Conservation (phyloP, 2,113 vertebrate species). For the Pardalotus punctatus region DNA sequence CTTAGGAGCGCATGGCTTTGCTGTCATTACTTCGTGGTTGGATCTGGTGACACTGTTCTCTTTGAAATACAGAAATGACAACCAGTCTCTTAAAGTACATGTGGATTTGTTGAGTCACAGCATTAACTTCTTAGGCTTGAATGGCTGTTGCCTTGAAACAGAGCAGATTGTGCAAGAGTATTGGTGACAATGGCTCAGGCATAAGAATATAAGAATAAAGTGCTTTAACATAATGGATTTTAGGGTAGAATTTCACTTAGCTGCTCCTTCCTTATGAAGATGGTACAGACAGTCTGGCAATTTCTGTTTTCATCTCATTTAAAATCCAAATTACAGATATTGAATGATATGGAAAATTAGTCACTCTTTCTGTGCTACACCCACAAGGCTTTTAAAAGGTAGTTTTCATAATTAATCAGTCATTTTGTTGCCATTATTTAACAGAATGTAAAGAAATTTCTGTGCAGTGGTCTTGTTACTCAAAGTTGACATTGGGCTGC, state of each 20-base stretch:
- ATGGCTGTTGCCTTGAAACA: slow-evolving; percentile 28
- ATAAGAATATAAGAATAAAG: not conserved
- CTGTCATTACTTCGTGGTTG: not conserved
- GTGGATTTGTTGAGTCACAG: slow-evolving; percentile 7
- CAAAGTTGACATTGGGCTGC: slow-evolving; percentile 43
- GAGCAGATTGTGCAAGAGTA: slow-evolving; percentile 11
- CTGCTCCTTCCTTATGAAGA: not conserved
- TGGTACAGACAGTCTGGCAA: slow-evolving; percentile 38
- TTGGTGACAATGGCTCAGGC: slow-evolving; percentile 28
- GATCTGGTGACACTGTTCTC: not conserved
- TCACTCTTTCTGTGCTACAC: slow-evolving; percentile 70
- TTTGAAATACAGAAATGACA: slow-evolving; percentile 5
- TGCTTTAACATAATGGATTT: slow-evolving; percentile 25
- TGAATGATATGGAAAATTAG: slow-evolving; percentile 74
- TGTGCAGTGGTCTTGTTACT: slow-evolving; percentile 41
- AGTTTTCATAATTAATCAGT: slow-evolving; percentile 78
- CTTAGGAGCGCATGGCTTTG: not conserved
- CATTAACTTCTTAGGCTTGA: not conserved
- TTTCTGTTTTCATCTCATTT: slow-evolving; percentile 61
- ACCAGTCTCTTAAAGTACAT: not conserved
- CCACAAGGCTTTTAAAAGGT: slow-evolving; percentile 68
- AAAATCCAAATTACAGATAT: slow-evolving; percentile 68
- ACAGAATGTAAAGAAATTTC: slow-evolving; percentile 66
- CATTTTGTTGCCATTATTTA: slow-evolving; percentile 73
- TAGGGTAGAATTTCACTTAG: slow-evolving; percentile 11